Conservation (phyloP, 2,797 vertebrate genomes). For the Muscicapa striata region DNA sequence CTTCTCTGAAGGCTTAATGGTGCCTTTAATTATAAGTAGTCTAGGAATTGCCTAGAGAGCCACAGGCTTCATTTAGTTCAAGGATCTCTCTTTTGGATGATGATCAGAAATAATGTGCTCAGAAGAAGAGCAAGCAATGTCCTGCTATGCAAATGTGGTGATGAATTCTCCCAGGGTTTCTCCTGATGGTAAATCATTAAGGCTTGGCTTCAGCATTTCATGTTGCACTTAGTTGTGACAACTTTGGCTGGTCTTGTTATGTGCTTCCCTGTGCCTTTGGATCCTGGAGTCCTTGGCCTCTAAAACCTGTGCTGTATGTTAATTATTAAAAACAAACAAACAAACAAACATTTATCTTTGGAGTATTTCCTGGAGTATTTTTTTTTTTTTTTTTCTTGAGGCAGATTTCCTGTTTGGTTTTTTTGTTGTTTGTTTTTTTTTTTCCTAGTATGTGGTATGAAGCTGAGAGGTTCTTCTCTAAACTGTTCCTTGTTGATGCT, state of each 20-base stretch:
- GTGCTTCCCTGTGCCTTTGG: background rate
- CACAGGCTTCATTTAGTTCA: conserved; percentile 18
- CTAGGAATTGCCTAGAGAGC: conserved; percentile 35
- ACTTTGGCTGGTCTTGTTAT: background rate
- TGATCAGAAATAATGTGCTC: background rate
- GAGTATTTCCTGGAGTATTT: background rate
- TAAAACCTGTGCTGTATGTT: background rate
- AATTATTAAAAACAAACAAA: background rate
- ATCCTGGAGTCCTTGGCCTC: background rate
- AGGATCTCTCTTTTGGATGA: conserved; percentile 17
- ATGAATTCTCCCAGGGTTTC: background rate
- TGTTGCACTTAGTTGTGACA: background rate
- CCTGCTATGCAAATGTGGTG: background rate
- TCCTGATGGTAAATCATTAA: background rate
- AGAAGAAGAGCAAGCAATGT: background rate
- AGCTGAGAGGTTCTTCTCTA: background rate
- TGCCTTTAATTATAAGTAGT: conserved; percentile 42
- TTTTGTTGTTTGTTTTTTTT: background rate
- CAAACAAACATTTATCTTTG: background rate
- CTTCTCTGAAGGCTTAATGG: conserved; percentile 31
- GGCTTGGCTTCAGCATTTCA: background rate
- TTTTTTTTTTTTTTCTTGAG: background rate
- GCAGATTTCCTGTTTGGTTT: background rate
- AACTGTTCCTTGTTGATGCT: background rate
- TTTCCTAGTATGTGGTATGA: background rate